A percentile compares a stretch with the other conserved stretches of the same genome.
phyloP scores from a whole-genome alignment of 1,140 invertebrate species.

The Doryteuthis pealeii region DNA sequence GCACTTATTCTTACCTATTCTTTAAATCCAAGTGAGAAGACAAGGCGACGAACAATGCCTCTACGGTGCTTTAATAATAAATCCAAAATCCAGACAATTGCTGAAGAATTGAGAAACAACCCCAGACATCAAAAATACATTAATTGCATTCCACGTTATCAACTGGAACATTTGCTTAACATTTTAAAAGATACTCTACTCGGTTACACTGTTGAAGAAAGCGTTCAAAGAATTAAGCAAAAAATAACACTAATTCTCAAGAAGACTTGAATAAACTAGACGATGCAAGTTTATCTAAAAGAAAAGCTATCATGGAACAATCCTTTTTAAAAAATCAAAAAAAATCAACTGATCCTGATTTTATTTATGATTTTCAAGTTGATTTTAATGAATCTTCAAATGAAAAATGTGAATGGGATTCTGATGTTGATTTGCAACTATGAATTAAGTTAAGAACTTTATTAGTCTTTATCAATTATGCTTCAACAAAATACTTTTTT shows the following conservation, averaged over 20 bases:
- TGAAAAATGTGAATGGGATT: conserved; percentile 53
- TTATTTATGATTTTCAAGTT: conserved; percentile 61
- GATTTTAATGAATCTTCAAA: conserved; percentile 51
- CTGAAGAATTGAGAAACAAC: conserved; percentile 42
- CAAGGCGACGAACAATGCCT: conserved; percentile 56
- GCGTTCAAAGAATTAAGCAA: conserved; percentile 48
- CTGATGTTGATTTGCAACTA: conserved; percentile 40
- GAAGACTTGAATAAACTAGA: conserved; percentile 63
- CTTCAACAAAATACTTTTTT: too few relatives aligned
- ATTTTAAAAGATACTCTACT: conserved; percentile 52
- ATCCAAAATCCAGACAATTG: conserved; percentile 39
- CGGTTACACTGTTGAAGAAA: conserved; percentile 55
- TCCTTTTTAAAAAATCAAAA: conserved; percentile 60
- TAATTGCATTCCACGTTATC: conserved; percentile 39
- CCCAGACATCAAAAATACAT: conserved; percentile 50
- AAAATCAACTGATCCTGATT: conserved; percentile 60
- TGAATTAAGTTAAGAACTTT: conserved; percentile 28
- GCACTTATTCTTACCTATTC: conserved; percentile 55
- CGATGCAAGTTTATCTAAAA: conserved; percentile 54
- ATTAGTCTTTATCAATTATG: too few relatives aligned
- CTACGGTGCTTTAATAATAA: conserved; percentile 54
- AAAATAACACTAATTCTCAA: conserved; percentile 56
- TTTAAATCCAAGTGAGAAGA: conserved; percentile 38
- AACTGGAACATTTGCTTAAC: conserved; percentile 49
- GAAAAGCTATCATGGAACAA: conserved; percentile 62